Base-by-base conservation (phyloP, 2,888 invertebrate species). In the Pharmacophagus antenor region DNA sequence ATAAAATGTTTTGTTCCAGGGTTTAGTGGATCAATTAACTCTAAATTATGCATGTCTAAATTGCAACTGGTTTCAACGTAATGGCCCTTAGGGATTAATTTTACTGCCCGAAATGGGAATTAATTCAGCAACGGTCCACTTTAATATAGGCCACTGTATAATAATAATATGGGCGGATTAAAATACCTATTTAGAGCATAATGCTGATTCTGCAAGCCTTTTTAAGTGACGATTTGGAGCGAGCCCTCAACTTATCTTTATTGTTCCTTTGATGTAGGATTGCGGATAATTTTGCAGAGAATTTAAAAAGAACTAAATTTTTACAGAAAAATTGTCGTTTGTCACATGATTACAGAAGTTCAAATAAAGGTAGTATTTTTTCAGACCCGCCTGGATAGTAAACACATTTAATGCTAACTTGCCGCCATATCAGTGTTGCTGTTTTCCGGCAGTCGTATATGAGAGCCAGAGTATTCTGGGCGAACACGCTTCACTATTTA, bases 61-160 rank as follows among this genome's bases (percentile, higher is more conserved):
- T 44, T 51, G 42, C 44, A 46, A 52, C 22, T 22, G 22, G 46
- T 17, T 17, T 37, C 18, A 46, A 22, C 46, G 31, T 47, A 51
- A 51, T 31, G 17, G 57, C 31, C 46, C 27, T 46, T 46, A 10
- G 51, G 52, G 52, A 58, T 58, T 58, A 58, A 58, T 58, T 52
- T 58, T 18, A 31, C 58, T 58, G 58, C 37, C 23, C 31, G 46
- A 47, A 52, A 52, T 47, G 47, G 31, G 37, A 58, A 52, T 58
- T 58, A 58, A 58, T 58, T 58, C 58, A 47, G 58, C 37, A 47
- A 47, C 52, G 31, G 58, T 23, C 51, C 47, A n/a, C 15, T 46
- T 46, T 52, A 58, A 58, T 58, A 47, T 17, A 22, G 31, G 20
- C 58, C 17, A 52, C 52, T 18, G 57, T 58, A 15, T 52, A 52